These are phyloP conservation scores for Homarus americanus DNA, from an alignment of 1,140 invertebrate species.

Conservation along the genomic window DNA sequence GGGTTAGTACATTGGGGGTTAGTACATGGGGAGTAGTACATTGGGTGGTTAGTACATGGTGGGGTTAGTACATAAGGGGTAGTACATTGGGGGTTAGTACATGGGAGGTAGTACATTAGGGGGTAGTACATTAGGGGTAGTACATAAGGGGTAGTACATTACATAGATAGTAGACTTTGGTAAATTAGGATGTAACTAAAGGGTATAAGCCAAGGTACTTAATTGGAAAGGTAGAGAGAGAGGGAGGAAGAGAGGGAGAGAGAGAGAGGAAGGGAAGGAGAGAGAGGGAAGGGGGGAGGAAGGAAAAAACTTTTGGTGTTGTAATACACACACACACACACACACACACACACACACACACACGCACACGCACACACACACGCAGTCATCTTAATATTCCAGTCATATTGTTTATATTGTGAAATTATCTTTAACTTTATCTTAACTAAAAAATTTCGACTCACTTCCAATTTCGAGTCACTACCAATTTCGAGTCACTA, in stretches of 20 bases:
- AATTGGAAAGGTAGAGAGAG: conserved; percentile 22
- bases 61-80: background rate
- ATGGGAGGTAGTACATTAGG: background rate
- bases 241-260: conserved; percentile 37
- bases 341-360: conserved; percentile 17
- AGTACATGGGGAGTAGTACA: background rate
- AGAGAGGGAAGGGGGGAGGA: background rate
- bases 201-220: too few relatives aligned
- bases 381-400: too few relatives aligned
- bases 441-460: too few relatives aligned
- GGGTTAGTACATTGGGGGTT: background rate
- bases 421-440: too few relatives aligned
- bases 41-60: background rate
- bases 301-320: too few relatives aligned
- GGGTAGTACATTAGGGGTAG: background rate
- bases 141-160: too few relatives aligned
- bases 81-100: background rate
- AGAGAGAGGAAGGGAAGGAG: conserved; percentile 27
- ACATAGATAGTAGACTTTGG: too few relatives aligned
- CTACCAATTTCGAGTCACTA: too few relatives aligned
- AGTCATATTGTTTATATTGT: too few relatives aligned
- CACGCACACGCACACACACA: conserved; percentile 34
- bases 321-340: background rate
- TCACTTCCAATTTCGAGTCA: too few relatives aligned
- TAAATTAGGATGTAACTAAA: too few relatives aligned